These are phyloP conservation scores for Acromyrmex charruanus DNA, from an alignment of 1,140 invertebrate genomes.

Conservation along the genomic window DNA sequence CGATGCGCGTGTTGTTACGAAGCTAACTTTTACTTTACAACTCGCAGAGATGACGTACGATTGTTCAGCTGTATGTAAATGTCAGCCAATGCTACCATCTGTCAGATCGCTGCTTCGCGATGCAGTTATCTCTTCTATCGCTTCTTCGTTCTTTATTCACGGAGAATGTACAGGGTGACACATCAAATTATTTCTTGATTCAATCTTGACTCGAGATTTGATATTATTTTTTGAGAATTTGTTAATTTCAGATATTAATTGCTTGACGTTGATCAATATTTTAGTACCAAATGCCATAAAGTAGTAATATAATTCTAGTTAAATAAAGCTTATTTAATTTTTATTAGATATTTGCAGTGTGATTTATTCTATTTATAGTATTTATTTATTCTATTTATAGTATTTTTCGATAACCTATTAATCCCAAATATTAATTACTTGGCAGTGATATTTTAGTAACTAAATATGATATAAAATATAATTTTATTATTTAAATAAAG, in stretches of 20 bases:
- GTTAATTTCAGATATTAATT: background rate
- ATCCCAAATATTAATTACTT: slow-evolving; percentile 11
- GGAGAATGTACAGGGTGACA: background rate
- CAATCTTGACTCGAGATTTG: background rate
- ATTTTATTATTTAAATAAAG: background rate
- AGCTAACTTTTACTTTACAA: slow-evolving; percentile 43
- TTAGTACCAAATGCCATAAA: background rate
- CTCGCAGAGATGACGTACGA: slow-evolving; percentile 37
- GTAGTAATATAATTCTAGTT: background rate
- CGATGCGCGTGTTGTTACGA: slow-evolving; percentile 12
- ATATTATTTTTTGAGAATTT: background rate
- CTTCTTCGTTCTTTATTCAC: slow-evolving; percentile 15
- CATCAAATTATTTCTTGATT: background rate
- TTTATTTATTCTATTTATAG: background rate
- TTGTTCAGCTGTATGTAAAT: slow-evolving; percentile 47
- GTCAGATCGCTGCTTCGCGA: slow-evolving; percentile 28
- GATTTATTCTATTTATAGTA: background rate
- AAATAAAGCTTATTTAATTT: background rate
- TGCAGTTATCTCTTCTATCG: slow-evolving; percentile 38
- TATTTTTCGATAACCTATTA: background rate
- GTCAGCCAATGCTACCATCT: slow-evolving; percentile 42
- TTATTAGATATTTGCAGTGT: background rate
- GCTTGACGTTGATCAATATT: background rate
- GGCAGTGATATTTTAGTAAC: background rate
- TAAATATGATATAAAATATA: background rate